Conservation (phyloP, 2,888 invertebrate species). For the Nymphalis urticae region DNA sequence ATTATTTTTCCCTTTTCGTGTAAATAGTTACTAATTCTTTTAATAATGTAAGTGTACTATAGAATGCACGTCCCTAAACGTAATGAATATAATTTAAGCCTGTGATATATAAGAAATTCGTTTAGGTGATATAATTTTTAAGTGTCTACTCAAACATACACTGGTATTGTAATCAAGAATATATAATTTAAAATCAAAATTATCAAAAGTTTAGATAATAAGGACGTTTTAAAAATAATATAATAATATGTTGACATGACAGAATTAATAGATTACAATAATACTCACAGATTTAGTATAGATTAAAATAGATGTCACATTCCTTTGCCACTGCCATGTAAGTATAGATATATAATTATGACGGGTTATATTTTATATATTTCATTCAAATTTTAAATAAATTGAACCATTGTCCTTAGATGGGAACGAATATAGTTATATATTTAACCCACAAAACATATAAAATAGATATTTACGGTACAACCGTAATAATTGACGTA, state of each 20-base stretch:
- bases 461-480: too few species aligned
- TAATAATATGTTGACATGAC: constrained; percentile 23
- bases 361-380: constrained; percentile 19
- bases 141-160: constrained; percentile 54
- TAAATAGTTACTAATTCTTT: constrained; percentile 81
- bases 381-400: not conserved
- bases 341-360: constrained; percentile 20
- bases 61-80: constrained; percentile 78
- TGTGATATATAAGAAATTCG: constrained; percentile 78
- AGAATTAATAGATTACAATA: constrained; percentile 19
- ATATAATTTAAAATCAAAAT: constrained; percentile 29
- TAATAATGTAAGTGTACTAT: constrained; percentile 74
- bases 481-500: too few species aligned
- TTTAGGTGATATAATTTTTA: constrained; percentile 67
- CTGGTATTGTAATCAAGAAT: constrained; percentile 27
- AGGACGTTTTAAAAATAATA: constrained; percentile 16
- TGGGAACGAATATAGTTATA: not conserved
- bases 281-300: constrained; percentile 29
- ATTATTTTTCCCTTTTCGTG: constrained; percentile 81
- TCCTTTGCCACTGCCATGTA: constrained; percentile 38
- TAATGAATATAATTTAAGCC: constrained; percentile 79
- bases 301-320: constrained; percentile 26
- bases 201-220: constrained; percentile 14
- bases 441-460: constrained; percentile 9
- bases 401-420: not conserved